These are phyloP conservation scores for Spisula solida DNA, from an alignment of 2,888 invertebrate species.

Conservation along the genomic window DNA sequence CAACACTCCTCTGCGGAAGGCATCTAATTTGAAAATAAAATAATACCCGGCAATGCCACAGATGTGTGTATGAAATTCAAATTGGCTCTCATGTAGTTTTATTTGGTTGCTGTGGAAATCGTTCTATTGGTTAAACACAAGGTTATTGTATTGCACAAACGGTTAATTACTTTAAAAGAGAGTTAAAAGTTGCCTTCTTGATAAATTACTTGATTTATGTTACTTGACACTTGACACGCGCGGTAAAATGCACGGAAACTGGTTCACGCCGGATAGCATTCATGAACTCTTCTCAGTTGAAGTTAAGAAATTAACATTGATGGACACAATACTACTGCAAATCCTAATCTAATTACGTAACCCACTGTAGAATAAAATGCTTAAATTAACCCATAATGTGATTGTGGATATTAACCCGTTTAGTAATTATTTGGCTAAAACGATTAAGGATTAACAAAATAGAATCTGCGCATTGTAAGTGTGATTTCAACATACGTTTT, in stretches of 20 bases:
- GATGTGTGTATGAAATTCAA: constrained; percentile 20
- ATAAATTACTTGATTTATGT: constrained; percentile 14
- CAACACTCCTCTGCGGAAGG: neutral
- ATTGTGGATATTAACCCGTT: neutral
- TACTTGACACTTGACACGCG: constrained; percentile 16
- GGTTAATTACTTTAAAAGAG: constrained; percentile 23
- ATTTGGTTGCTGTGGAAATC: constrained; percentile 6
- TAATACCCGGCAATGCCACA: neutral
- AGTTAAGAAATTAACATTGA: constrained; percentile 21
- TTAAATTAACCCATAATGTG: neutral
- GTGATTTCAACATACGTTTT: too few relatives aligned
- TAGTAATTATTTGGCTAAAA: neutral
- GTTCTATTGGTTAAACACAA: neutral
- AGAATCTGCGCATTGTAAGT: neutral
- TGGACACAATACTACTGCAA: neutral
- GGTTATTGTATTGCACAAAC: constrained; percentile 21
- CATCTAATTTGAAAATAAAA: constrained; percentile 24
- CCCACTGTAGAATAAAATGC: neutral
- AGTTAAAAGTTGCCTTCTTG: constrained; percentile 18
- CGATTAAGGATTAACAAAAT: neutral
- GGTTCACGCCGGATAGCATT: neutral
- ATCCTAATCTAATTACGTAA: neutral
- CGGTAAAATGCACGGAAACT: constrained; percentile 12
- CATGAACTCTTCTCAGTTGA: neutral
- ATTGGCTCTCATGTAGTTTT: constrained; percentile 7